Base-by-base conservation (phyloP, 2,888 invertebrate species). In the Neoaliturus tenellus region DNA sequence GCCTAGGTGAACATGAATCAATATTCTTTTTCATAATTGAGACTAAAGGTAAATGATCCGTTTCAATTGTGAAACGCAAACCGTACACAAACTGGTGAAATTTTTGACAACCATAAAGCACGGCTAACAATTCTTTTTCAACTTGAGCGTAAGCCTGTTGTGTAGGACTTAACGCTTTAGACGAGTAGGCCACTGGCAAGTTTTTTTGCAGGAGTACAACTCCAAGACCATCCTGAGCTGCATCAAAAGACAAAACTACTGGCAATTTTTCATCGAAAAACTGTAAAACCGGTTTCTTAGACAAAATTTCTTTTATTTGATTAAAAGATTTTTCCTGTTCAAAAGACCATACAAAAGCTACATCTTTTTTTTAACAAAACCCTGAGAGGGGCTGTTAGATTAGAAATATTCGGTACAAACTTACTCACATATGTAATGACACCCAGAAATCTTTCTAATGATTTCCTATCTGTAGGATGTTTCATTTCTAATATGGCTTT, bases 391-490 rank as follows among this genome's bases (percentile, higher is more conserved):
- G 84, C 78, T 62, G 87, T 88, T 58, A 85, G 51, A 5, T 86
- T 82, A 23, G 88, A 86, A n/a, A 88, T 84, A 80, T 88, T 88
- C 55, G 85, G 86, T 33, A 89, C 86, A 85, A 87, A 89, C 86
- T 87, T 87, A 35, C 85, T 71, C 5, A 88, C 82, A 86, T 88
- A 88, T 25, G 87, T 89, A 3, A 88, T 85, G 51, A 89, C 78
- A 6, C 89, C 89, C 31, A 89, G 85, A 67, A 89, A 87, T 81
- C 86, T 85, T 73, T 88, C 86, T 2, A 89, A 35, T 12, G 87
- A 87, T 85, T 87, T 86, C 80, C 87, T 87, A 75, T 86, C 87
- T 58, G 83, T 86, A 35, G 88, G 88, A 20, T 31, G n/a, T 35
- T 86, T 84, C 83, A 88, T 87, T n/a, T 87, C 55, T 51, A 58